Evolutionary conservation across 2,113 vertebrate genomes (phyloP).

Genomic region (Mystacornis crossleyi): DNA sequence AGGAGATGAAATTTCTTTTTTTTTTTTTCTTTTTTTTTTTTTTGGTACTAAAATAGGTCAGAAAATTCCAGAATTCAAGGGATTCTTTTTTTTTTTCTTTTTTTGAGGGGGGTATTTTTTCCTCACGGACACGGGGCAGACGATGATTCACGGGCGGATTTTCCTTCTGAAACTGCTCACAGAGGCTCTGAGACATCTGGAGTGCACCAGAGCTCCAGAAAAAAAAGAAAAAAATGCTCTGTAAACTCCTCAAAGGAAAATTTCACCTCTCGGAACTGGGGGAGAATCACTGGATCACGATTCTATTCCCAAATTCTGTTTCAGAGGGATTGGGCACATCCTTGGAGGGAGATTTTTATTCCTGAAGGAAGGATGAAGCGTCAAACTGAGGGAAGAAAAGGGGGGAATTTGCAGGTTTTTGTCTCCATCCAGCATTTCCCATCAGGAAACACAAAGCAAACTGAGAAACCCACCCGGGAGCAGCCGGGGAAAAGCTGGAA

Average conservation of each 20-base stretch:
- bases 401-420: background rate
- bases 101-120: background rate
- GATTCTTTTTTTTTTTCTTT: background rate
- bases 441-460: background rate
- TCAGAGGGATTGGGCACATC: background rate
- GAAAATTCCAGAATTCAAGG: slow-evolving; percentile 38
- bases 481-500: background rate
- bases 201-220: background rate
- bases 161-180: background rate
- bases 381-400: background rate
- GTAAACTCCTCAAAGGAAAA: background rate
- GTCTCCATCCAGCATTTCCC: background rate
- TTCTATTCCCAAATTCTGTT: background rate
- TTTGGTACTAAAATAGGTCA: background rate
- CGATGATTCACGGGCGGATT: background rate
- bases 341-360: background rate
- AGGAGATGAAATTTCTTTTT: background rate
- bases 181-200: background rate
- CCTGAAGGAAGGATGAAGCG: background rate
- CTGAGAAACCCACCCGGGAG: background rate
- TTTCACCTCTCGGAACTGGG: background rate
- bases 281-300: background rate
- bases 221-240: background rate
- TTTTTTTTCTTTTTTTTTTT: background rate
- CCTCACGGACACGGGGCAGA: background rate